Evolutionary conservation across 2,797 vertebrate genomes (phyloP), one percentile per base, ranked within the genome.

Genomic region (Danio albolineatus): DNA sequence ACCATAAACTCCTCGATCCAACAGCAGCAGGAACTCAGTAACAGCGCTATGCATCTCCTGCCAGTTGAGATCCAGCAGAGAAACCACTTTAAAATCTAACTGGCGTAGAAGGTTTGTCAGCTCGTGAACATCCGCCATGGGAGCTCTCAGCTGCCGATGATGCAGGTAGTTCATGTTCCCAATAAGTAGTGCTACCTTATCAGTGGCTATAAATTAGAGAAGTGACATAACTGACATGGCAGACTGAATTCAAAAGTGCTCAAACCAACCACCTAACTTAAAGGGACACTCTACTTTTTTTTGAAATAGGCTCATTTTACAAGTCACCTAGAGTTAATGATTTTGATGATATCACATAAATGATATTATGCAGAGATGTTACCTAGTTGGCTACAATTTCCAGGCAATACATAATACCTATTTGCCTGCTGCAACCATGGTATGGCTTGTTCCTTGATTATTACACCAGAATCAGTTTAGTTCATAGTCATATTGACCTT

Each of bases 21-120:
- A 94, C 82, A 97, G 92, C 77, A 96, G 73, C 19, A 97, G 91
- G 90, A 97, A 97, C 89, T 96, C 96, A 0, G 91, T 88, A 0
- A 97, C 95, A 0, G 95, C 95, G 46, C 94, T 95, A 87, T 95
- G 90, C 95, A 97, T 96, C 90, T 97, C 96, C 0, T 93, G 93
- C 76, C 91, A 91, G 93, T 94, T 41, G 65, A 96, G 95, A 89
- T 97, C 95, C 21, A 96, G 92, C 85, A 96, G 90, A 0, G 95
- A 96, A 61, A 97, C 95, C 84, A 97, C 96, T 84, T 96, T 97
- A 87, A 97, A 97, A 89, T 96, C 90, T 19, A 97, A 92, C 86
- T 96, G 96, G 64, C 91, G 85, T 60, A 97, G 93, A 21, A 94
- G 90, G 85, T 94, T 92, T 51, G 91, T 80, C 39, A 97, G 83